A percentile compares a stretch with the other conserved stretches of the same genome.
Conservation (phyloP, 2,113 vertebrate genomes). For the Lipotes vexillifer region DNA sequence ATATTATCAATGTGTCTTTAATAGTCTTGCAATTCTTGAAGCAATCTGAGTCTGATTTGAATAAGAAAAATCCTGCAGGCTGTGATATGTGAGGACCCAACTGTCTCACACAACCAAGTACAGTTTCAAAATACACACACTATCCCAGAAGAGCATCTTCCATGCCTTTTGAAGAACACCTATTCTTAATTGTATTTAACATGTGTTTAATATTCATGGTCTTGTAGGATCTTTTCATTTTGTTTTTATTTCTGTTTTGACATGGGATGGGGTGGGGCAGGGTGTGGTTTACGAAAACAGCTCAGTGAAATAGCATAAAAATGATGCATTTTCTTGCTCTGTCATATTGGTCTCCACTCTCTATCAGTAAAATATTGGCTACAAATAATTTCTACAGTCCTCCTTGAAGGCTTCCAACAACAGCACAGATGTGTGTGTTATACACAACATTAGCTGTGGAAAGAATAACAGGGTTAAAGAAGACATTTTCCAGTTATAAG, state of each 20-base stretch:
- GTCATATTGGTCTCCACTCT: not conserved
- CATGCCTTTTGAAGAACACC: not conserved
- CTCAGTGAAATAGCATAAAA: not conserved
- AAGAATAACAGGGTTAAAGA: not conserved
- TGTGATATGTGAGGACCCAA: not conserved
- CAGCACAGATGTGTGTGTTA: not conserved
- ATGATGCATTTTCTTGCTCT: not conserved
- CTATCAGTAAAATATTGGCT: conserved; percentile 17
- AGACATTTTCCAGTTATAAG: not conserved
- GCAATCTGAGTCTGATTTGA: conserved; percentile 8
- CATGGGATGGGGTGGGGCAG: not conserved
- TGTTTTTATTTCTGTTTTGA: conserved; percentile 29
- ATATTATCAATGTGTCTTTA: conserved; percentile 57
- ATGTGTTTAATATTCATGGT: not conserved
- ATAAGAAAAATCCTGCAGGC: conserved; percentile 26
- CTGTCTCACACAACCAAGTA: not conserved
- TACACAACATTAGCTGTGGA: not conserved
- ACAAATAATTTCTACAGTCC: not conserved
- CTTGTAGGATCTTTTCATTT: not conserved
- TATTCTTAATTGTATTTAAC: not conserved
- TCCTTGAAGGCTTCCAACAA: not conserved
- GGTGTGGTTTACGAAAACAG: not conserved
- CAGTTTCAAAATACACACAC: conserved; percentile 1
- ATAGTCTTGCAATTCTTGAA: conserved; percentile 51
- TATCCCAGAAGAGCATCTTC: not conserved